A percentile compares a stretch with the other conserved stretches of the same genome.
Conservation (phyloP, 2,113 vertebrate species). For the Pterophyllum scalare region DNA sequence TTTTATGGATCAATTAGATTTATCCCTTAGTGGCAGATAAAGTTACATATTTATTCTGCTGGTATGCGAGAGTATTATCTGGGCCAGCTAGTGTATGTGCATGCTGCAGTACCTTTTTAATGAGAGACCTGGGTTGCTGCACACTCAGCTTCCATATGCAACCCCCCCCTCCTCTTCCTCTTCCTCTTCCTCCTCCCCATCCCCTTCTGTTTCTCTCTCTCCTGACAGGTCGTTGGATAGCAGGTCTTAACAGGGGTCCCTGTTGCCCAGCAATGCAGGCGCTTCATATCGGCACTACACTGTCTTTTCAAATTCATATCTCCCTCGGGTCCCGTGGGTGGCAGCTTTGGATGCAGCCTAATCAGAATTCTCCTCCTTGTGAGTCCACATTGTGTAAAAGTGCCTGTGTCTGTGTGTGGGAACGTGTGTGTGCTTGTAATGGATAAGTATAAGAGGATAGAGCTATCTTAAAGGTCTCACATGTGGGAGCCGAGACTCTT, state of each 20-base stretch:
- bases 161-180: neutral
- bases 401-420: slow-evolving; percentile 26
- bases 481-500: slow-evolving; percentile 58
- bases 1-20: neutral
- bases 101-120: slow-evolving; percentile 35
- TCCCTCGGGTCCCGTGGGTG: slow-evolving; percentile 65
- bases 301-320: slow-evolving; percentile 73
- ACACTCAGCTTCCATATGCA: slow-evolving; percentile 31
- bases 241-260: slow-evolving; percentile 59
- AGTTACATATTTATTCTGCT: neutral
- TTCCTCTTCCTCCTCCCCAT: neutral
- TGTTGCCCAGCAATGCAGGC: slow-evolving; percentile 56
- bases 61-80: slow-evolving; percentile 9
- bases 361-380: slow-evolving; percentile 62
- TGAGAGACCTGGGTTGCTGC: slow-evolving; percentile 53
- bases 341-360: slow-evolving; percentile 70
- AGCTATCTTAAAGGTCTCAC: slow-evolving; percentile 71
- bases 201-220: slow-evolving; percentile 4
- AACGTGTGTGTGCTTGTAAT: slow-evolving; percentile 17
- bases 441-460: slow-evolving; percentile 72
- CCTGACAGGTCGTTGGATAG: slow-evolving; percentile 54
- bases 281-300: slow-evolving; percentile 50
- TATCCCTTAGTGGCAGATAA: neutral
- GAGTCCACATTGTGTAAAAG: slow-evolving; percentile 29
- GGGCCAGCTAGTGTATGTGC: slow-evolving; percentile 11